phyloP scores from a whole-genome alignment of 2,113 vertebrate species.

The Oryzias woworae region DNA sequence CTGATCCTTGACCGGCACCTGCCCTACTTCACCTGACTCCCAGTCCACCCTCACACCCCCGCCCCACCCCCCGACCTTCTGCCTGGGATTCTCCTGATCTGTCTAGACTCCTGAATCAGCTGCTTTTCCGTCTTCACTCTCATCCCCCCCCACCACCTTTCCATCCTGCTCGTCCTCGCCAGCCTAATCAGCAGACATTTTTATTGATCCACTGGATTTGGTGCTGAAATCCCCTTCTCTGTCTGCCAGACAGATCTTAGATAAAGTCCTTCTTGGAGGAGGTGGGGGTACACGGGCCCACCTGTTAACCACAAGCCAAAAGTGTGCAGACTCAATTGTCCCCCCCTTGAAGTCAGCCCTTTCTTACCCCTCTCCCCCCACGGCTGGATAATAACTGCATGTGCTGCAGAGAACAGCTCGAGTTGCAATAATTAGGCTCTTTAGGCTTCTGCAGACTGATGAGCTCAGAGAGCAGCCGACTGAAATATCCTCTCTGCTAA shows the following conservation, averaged over 20 bases:
- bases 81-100: constrained; percentile 46
- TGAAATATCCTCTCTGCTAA: constrained; percentile 35
- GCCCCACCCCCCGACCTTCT: constrained; percentile 3
- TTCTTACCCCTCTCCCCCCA: constrained; percentile 13
- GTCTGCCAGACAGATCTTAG: constrained; percentile 75
- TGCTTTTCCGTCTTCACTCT: constrained; percentile 11
- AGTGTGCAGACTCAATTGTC: constrained; percentile 38
- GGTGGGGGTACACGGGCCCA: constrained; percentile 36
- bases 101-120: constrained; percentile 70
- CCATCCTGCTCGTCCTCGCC: background rate
- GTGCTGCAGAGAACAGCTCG: background rate
- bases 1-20: constrained; percentile 34
- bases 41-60: background rate
- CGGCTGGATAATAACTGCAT: constrained; percentile 13
- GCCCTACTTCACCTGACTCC: constrained; percentile 44
- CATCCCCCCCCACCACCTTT: constrained; percentile 8
- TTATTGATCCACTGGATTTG: constrained; percentile 78
- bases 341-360: constrained; percentile 8
- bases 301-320: constrained; percentile 66
- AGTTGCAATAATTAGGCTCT: constrained; percentile 49
- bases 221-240: constrained; percentile 60
- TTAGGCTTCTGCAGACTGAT: constrained; percentile 28
- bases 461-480: constrained; percentile 36
- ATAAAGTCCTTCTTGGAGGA: constrained; percentile 55
- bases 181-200: constrained; percentile 76